A percentile compares a stretch with the other conserved stretches of the same genome.
These are phyloP conservation scores for Pseudonaja textilis DNA, from an alignment of 2,113 vertebrate species.

Conservation along the genomic window DNA sequence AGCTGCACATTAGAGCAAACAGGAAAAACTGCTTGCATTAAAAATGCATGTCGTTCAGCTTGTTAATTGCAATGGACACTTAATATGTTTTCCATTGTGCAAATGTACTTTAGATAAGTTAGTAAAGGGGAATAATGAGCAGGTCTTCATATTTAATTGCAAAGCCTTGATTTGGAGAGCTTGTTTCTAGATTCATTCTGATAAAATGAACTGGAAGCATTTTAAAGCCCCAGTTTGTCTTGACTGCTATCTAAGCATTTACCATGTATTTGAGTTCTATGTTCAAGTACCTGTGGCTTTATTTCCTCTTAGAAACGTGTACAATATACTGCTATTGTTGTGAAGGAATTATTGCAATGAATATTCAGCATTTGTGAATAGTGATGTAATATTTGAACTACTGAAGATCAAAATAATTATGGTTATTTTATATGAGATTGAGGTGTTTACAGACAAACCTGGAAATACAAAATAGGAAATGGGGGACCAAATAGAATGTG, in stretches of 20 bases:
- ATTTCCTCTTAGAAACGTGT: slow-evolving; percentile 27
- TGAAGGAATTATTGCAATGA: slow-evolving; percentile 4
- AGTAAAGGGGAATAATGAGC: not conserved
- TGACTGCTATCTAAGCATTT: slow-evolving; percentile 39
- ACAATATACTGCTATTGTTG: slow-evolving; percentile 4
- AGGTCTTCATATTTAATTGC: not conserved
- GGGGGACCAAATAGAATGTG: not conserved
- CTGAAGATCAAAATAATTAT: not conserved
- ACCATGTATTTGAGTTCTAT: not conserved
- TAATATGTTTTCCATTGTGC: slow-evolving; percentile 30
- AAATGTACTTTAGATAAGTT: slow-evolving; percentile 48
- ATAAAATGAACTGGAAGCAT: not conserved
- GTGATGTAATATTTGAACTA: not conserved
- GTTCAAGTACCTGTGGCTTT: slow-evolving; percentile 39
- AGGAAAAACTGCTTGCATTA: slow-evolving; percentile 5
- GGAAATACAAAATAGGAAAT: not conserved
- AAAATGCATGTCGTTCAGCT: slow-evolving; percentile 25
- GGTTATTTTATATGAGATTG: not conserved
- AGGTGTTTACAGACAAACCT: not conserved
- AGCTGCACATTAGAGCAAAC: not conserved
- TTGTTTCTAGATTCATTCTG: slow-evolving; percentile 13
- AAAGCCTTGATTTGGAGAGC: slow-evolving; percentile 9
- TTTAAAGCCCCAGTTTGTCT: slow-evolving; percentile 15
- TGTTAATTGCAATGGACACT: not conserved
- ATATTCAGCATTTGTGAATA: slow-evolving; percentile 6